These are phyloP conservation scores for Hirtodrosophila duncani DNA, from an alignment of 2,888 invertebrate genomes.

Conservation along the genomic window DNA sequence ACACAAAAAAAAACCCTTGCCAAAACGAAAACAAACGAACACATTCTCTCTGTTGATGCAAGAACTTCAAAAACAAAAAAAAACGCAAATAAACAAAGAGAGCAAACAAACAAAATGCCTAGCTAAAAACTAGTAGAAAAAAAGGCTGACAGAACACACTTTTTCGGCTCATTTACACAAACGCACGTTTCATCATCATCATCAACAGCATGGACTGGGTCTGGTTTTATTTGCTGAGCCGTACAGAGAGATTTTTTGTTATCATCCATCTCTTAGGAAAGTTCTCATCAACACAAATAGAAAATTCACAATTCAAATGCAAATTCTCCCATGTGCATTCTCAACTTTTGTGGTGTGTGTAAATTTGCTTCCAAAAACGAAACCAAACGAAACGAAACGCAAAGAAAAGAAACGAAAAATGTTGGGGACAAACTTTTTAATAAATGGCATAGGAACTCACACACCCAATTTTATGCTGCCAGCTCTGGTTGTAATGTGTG, in stretches of 20 bases:
- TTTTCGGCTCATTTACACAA: constrained; percentile 55
- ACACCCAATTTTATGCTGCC: background rate
- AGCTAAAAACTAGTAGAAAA: constrained; percentile 43
- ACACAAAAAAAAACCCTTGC: constrained; percentile 12
- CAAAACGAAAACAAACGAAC: constrained; percentile 40
- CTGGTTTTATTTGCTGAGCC: constrained; percentile 37
- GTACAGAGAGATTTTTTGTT: constrained; percentile 36
- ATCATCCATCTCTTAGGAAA: constrained; percentile 37
- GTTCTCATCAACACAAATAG: constrained; percentile 59
- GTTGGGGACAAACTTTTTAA: constrained; percentile 19
- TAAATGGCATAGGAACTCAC: constrained; percentile 8
- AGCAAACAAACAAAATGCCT: constrained; percentile 11
- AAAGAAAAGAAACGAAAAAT: background rate
- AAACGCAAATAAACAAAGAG: constrained; percentile 23
- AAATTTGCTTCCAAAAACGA: constrained; percentile 26
- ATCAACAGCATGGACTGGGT: constrained; percentile 17
- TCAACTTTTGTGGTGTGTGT: constrained; percentile 47
- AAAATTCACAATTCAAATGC: constrained; percentile 51
- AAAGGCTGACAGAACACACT: constrained; percentile 16
- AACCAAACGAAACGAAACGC: constrained; percentile 2
- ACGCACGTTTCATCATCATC: constrained; percentile 36
- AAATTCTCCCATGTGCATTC: constrained; percentile 52
- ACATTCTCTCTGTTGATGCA: constrained; percentile 52
- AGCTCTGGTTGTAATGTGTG: constrained; percentile 35
- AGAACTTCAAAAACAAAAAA: constrained; percentile 43